Conservation (phyloP, 2,113 vertebrate species). For the Caranx melampygus region DNA sequence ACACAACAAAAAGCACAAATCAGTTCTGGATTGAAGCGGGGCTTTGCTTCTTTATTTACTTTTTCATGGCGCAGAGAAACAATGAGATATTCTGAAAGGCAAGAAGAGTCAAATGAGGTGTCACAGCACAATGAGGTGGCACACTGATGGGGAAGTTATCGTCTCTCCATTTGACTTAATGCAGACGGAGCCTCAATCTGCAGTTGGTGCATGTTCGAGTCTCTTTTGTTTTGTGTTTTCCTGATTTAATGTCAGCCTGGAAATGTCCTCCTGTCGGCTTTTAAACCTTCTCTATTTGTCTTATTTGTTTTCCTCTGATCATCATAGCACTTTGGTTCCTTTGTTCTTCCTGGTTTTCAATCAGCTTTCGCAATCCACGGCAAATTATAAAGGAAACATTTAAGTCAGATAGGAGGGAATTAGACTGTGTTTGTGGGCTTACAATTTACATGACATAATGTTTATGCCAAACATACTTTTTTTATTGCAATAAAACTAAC, state of each 20-base stretch:
- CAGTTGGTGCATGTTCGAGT: background rate
- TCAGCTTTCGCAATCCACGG: slow-evolving; percentile 20
- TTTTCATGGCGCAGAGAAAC: background rate
- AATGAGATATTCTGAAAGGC: background rate
- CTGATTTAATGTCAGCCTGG: background rate
- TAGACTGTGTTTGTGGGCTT: slow-evolving; percentile 6
- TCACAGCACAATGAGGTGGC: background rate
- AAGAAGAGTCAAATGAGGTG: no score
- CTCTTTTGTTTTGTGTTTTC: slow-evolving; percentile 21
- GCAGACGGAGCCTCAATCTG: background rate
- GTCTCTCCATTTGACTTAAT: background rate
- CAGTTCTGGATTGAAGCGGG: background rate
- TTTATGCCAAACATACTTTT: no score
- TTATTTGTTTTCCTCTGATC: background rate
- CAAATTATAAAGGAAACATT: slow-evolving; percentile 2
- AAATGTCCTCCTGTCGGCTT: slow-evolving; percentile 19
- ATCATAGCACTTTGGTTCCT: background rate
- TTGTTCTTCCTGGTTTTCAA: slow-evolving; percentile 4
- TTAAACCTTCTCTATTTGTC: background rate
- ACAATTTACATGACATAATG: background rate
- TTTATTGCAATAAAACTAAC: no score
- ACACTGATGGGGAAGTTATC: background rate
- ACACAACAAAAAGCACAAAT: slow-evolving; percentile 9
- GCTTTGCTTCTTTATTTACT: background rate
- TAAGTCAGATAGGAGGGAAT: background rate